phyloP scores from a whole-genome alignment of 2,888 invertebrate species.

The Himalopsyche kuldschensis region DNA sequence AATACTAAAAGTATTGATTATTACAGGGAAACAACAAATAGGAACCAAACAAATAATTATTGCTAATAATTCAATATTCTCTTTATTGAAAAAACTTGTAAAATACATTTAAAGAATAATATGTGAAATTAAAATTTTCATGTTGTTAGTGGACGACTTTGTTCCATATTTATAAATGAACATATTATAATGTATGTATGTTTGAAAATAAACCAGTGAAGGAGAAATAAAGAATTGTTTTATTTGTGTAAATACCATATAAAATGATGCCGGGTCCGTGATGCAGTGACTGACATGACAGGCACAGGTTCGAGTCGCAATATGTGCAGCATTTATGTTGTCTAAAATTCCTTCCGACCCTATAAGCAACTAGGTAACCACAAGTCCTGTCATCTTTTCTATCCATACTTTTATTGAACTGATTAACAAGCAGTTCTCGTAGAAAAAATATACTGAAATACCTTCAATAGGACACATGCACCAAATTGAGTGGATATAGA shows the following conservation, averaged over 20 bases:
- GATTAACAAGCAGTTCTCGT: no score
- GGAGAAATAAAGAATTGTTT: not conserved
- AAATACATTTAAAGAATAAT: not conserved
- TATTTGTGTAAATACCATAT: not conserved
- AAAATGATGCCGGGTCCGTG: no score
- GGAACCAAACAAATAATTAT: constrained; percentile 21
- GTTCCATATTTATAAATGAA: constrained; percentile 24
- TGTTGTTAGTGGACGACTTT: constrained; percentile 16
- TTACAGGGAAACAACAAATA: constrained; percentile 26
- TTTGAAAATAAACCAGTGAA: constrained; percentile 32
- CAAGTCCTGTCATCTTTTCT: no score
- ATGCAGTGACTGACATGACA: no score
- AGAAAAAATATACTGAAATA: no score
- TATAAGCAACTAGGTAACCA: no score
- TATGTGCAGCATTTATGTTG: no score
- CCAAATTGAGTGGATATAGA: no score
- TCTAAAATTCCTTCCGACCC: no score
- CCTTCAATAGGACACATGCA: no score
- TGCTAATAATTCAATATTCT: not conserved
- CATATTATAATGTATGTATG: constrained; percentile 17
- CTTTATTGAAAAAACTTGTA: not conserved
- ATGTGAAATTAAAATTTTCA: constrained; percentile 1
- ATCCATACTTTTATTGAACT: no score
- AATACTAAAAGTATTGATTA: not conserved
- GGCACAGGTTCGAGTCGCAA: no score